Conservation (phyloP, 2,888 invertebrate species). For the Vannuccia rotundouncinata region DNA sequence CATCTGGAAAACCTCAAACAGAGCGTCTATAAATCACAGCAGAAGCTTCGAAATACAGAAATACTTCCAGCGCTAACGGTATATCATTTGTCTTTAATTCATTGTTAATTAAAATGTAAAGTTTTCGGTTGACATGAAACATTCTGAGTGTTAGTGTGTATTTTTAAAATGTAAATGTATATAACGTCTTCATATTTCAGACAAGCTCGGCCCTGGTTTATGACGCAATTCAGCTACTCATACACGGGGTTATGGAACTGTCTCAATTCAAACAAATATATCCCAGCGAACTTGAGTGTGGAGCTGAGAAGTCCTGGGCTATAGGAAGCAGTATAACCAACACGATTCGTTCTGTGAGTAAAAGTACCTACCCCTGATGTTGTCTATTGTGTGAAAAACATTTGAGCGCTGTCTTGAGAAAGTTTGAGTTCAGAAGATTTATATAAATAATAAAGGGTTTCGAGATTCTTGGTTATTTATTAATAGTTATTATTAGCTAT, state of each 20-base stretch:
- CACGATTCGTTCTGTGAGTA: neutral
- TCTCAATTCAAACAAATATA: neutral
- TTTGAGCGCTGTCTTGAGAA: no score
- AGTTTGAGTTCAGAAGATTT: no score
- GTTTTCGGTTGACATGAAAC: no score
- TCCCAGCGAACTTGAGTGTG: neutral
- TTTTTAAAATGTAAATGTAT: no score
- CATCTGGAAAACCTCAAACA: neutral
- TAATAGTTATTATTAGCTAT: neutral
- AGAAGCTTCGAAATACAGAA: neutral
- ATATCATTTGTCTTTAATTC: no score
- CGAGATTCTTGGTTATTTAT: no score
- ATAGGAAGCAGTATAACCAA: constrained; percentile 1
- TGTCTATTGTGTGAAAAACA: no score
- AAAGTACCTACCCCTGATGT: no score
- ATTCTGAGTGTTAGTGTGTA: no score
- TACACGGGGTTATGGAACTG: neutral
- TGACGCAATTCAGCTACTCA: constrained; percentile 6
- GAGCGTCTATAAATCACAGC: neutral
- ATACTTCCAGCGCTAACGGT: neutral
- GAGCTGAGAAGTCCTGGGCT: neutral
- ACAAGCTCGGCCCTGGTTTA: neutral
- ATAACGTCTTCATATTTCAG: neutral
- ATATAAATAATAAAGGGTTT: no score
- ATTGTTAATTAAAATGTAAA: no score